Evolutionary conservation across 2,113 vertebrate species (phyloP).

Genomic region (Halcyon malimbica): DNA sequence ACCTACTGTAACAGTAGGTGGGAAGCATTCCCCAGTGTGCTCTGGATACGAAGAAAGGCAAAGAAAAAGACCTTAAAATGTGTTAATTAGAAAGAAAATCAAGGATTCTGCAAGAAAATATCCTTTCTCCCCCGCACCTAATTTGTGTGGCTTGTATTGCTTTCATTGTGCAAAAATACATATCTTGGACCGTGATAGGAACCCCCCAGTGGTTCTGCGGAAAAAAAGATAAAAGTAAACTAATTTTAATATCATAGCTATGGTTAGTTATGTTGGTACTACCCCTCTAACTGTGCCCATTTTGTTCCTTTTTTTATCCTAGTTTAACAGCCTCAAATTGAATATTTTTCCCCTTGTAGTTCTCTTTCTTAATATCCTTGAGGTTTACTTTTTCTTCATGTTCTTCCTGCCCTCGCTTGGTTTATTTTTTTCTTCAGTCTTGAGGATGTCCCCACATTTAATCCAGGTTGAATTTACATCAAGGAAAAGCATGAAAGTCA

Average conservation of each 20-base stretch:
- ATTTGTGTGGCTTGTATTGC: neutral
- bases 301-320: neutral
- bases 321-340: neutral
- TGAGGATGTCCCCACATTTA: neutral
- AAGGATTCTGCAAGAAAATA: neutral
- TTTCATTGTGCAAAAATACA: neutral
- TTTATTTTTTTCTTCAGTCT: neutral
- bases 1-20: neutral
- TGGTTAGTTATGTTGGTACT: neutral
- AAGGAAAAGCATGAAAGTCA: constrained; percentile 12
- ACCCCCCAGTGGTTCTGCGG: neutral
- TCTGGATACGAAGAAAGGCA: neutral
- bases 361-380: neutral
- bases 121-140: neutral
- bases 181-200: neutral
- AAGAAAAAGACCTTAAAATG: neutral
- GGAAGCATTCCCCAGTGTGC: neutral
- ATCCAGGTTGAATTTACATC: constrained; percentile 12
- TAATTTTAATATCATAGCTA: neutral
- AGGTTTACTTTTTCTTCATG: neutral
- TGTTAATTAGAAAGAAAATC: constrained; percentile 35
- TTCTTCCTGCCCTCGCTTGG: neutral
- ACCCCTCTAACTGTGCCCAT: neutral
- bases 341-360: neutral
- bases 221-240: neutral